phyloP scores from a whole-genome alignment of 2,113 vertebrate genomes.

The Cyanoramphus novaezelandiae region DNA sequence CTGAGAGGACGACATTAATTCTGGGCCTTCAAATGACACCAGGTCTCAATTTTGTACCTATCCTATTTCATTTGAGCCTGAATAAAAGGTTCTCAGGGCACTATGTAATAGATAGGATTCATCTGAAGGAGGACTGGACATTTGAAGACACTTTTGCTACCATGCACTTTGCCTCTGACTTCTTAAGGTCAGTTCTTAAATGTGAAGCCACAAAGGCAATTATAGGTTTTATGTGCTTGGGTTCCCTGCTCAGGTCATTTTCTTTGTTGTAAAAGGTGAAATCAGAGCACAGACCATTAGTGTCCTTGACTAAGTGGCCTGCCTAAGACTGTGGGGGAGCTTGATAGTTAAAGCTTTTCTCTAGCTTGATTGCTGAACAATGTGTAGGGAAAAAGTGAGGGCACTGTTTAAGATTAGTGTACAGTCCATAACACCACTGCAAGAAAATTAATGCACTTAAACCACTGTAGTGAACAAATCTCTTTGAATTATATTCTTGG shows the following conservation, averaged over 20 bases:
- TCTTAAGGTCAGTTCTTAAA: not conserved
- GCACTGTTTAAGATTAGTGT: not conserved
- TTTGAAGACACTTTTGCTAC: not conserved
- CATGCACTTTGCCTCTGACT: not conserved
- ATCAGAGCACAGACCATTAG: not conserved
- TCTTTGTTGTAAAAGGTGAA: not conserved
- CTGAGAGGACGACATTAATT: not conserved
- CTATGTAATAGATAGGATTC: not conserved
- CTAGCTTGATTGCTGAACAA: not conserved
- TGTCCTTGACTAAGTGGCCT: not conserved
- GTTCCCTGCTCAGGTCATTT: not conserved
- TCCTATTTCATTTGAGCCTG: not conserved
- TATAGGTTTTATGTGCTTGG: not conserved
- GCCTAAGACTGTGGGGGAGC: not conserved
- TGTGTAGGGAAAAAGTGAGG: not conserved
- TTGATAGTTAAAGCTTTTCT: not conserved
- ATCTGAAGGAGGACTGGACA: not conserved
- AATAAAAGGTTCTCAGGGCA: not conserved
- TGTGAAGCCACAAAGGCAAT: not conserved
- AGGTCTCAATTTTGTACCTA: not conserved
- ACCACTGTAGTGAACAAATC: not conserved
- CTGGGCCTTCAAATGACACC: not conserved
- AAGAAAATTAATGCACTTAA: not conserved
- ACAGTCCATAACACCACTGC: not conserved
- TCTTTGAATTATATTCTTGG: not conserved